Evolutionary conservation across 2,797 vertebrate genomes (phyloP), one percentile per base, ranked within the genome.

Genomic region (Lepus townsendii): DNA sequence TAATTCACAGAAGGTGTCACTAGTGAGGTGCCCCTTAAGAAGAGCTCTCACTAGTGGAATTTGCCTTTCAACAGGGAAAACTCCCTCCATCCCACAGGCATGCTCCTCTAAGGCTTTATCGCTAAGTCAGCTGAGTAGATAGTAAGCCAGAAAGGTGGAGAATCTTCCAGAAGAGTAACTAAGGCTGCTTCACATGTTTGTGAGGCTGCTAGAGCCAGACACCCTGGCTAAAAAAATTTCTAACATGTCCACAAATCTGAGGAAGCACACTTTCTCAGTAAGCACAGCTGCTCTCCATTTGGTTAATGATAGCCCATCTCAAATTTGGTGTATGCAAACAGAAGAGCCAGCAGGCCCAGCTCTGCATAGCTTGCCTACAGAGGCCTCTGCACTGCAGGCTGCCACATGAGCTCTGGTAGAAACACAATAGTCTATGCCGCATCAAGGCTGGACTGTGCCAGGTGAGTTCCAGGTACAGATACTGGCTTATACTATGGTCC

Each of bases 251-350:
- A 97, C 96, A 98, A 88, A 98, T 97, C 97, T 38, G 95, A 98
- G 91, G 91, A 97, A 97, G 97, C 88, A 22, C 9, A 11, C 90
- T 95, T 88, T 88, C 92, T 97, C 97, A 97, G 96, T 97, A 98
- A 98, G 98, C 98, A 98, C 98, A 98, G 98, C 98, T 98, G 98
- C 97, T 98, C 97, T 97, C 98, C 98, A 98, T 98, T 98, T 98
- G 96, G 97, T 92, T 98, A 98, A 98, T 98, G 97, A 98, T 96
- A 98, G 97, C 97, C 98, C 97, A 90, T 97, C 97, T 97, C 93
- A 98, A 96, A 98, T 98, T 97, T 97, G 97, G 96, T 98, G 97
- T 98, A 73, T 97, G 94, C 97, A 98, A 98, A 98, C 97, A 98
- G 97, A 98, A 95, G 94, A 98, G 83, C 93, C 95, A 88, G 62